Percentiles rank a stretch among this genome's conserved stretches.
These are phyloP conservation scores for Drosophila borealis DNA, from an alignment of 2,888 invertebrate species.

Conservation along the genomic window DNA sequence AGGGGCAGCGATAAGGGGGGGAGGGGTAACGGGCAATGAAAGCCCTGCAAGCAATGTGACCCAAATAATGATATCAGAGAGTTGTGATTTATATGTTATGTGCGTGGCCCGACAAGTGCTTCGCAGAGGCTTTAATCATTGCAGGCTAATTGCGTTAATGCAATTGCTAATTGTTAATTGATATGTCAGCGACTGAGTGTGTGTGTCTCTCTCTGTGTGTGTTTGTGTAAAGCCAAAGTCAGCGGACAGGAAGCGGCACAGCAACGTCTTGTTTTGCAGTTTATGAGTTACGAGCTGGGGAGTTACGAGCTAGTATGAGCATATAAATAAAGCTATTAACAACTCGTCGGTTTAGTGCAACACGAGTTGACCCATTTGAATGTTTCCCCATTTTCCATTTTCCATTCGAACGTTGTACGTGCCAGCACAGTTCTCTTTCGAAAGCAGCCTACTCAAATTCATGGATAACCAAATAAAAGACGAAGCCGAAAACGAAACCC, in stretches of 20 bases:
- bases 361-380: conserved; percentile 63
- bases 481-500: conserved; percentile 4
- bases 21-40: conserved; percentile 38
- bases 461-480: conserved; percentile 19
- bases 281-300: conserved; percentile 36
- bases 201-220: conserved; percentile 2
- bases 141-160: conserved; percentile 63
- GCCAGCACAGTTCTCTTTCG: conserved; percentile 16
- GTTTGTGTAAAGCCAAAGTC: conserved; percentile 33
- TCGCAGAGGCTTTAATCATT: conserved; percentile 33
- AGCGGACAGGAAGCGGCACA: conserved; percentile 64
- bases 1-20: not conserved
- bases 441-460: conserved; percentile 9
- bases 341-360: conserved; percentile 47
- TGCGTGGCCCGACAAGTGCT: conserved; percentile 50
- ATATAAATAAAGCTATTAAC: conserved; percentile 62
- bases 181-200: conserved; percentile 43
- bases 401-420: conserved; percentile 23
- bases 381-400: conserved; percentile 14
- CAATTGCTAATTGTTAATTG: conserved; percentile 72
- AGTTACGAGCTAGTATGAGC: conserved; percentile 35
- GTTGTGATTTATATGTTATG: conserved; percentile 61
- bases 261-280: conserved; percentile 29
- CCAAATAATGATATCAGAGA: conserved; percentile 63
- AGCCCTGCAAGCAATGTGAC: conserved; percentile 58